Conservation (phyloP, 2,888 invertebrate species). For the Nephrotoma guestfalica region DNA sequence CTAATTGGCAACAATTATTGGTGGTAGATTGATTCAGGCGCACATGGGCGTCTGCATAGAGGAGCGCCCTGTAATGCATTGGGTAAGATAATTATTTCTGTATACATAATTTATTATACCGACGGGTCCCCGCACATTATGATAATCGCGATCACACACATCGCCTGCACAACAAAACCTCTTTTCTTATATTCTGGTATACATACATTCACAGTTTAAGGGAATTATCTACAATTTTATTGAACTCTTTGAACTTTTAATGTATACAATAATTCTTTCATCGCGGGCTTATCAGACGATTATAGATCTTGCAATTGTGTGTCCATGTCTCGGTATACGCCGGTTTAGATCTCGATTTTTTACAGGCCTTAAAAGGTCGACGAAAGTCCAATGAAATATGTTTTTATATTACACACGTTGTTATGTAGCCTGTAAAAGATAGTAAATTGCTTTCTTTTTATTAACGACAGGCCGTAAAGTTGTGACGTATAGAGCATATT, state of each 20-base stretch:
- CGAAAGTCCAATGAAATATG: background rate
- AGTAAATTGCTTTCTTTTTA: background rate
- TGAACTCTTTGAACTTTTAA: background rate
- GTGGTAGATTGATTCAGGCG: constrained; percentile 34
- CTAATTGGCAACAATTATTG: constrained; percentile 23
- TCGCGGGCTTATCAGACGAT: background rate
- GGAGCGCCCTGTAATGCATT: constrained; percentile 78
- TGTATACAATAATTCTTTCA: background rate
- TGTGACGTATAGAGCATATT: too few species aligned
- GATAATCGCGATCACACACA: background rate
- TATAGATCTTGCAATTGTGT: background rate
- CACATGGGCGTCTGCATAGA: constrained; percentile 91
- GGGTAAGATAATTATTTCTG: constrained; percentile 42
- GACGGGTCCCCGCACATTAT: background rate
- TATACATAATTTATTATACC: background rate
- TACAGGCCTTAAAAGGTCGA: background rate
- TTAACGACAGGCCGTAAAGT: too few species aligned
- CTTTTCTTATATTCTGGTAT: background rate
- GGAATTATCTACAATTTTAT: background rate
- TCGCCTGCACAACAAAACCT: background rate
- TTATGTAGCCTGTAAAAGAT: background rate
- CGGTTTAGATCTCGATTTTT: background rate
- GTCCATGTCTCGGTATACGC: background rate
- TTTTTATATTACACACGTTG: background rate
- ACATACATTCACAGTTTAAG: background rate